Percentiles rank a stretch among this genome's conserved stretches.
These are phyloP conservation scores for Taenaris catops DNA, from an alignment of 2,888 invertebrate species.

Conservation along the genomic window DNA sequence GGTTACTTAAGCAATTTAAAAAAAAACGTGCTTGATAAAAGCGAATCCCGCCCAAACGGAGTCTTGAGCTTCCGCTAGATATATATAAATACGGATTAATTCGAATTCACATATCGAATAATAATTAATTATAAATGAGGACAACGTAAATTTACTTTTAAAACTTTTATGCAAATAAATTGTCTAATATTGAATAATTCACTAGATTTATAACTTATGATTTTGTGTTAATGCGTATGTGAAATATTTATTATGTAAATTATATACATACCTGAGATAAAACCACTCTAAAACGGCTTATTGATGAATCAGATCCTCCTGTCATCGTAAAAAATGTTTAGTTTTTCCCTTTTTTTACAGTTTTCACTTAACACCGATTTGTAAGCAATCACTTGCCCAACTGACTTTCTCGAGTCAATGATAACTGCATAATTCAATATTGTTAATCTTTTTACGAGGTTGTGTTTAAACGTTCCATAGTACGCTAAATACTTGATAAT, in stretches of 20 bases:
- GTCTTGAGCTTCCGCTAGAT: too few relatives aligned
- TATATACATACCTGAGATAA: constrained; percentile 39
- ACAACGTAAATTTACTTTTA: too few relatives aligned
- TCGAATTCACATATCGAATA: too few relatives aligned
- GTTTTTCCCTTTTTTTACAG: background rate
- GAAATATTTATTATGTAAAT: constrained; percentile 23
- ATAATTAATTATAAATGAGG: too few relatives aligned
- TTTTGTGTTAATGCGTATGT: constrained; percentile 20
- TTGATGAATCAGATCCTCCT: constrained; percentile 24
- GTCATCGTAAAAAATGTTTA: constrained; percentile 15
- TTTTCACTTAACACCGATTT: constrained; percentile 3
- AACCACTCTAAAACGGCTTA: constrained; percentile 35
- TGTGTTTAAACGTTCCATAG: constrained; percentile 17
- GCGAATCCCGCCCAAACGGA: too few relatives aligned
- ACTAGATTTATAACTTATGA: background rate
- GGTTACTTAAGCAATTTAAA: too few relatives aligned
- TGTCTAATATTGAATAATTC: too few relatives aligned
- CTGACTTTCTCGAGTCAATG: constrained; percentile 21
- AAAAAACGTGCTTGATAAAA: too few relatives aligned
- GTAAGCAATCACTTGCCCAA: constrained; percentile 6
- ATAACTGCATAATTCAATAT: constrained; percentile 14
- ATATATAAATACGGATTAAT: too few relatives aligned
- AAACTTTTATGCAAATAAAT: too few relatives aligned
- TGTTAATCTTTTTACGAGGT: constrained; percentile 15
- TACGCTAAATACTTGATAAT: constrained; percentile 12